A percentile compares a stretch with the other conserved stretches of the same genome.
Conservation (phyloP, 2,888 invertebrate species). For the Protophormia terraenovae region DNA sequence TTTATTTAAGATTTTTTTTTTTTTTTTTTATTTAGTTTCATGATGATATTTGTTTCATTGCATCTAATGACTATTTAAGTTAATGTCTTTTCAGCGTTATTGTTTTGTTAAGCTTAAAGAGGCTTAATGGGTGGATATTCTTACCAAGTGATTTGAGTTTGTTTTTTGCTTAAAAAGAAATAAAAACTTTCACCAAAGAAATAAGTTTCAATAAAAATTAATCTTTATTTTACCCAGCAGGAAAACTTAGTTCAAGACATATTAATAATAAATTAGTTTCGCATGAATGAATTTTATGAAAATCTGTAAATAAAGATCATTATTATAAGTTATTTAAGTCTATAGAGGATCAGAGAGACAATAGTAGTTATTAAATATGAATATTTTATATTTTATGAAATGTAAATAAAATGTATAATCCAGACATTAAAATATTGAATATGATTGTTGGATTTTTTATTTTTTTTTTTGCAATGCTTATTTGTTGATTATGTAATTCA, state of each 20-base stretch:
- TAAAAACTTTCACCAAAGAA: neutral
- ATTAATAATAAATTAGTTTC: neutral
- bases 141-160: neutral
- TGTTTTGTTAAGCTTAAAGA: neutral
- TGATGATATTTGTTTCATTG: conserved; percentile 5
- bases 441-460: no score
- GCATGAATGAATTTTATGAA: neutral
- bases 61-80: conserved; percentile 52
- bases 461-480: no score
- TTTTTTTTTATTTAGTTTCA: neutral
- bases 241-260: neutral
- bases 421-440: no score
- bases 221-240: neutral
- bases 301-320: neutral
- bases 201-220: neutral
- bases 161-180: neutral
- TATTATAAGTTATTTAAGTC: neutral
- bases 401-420: no score
- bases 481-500: no score
- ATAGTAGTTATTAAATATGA: no score
- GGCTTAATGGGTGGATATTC: neutral
- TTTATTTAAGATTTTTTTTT: neutral
- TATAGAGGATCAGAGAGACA: no score
- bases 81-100: conserved; percentile 23
- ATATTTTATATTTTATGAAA: no score